Percentiles rank a stretch among this genome's conserved stretches.
phyloP scores from a whole-genome alignment of 2,113 vertebrate genomes.

The Xenopus laevis region DNA sequence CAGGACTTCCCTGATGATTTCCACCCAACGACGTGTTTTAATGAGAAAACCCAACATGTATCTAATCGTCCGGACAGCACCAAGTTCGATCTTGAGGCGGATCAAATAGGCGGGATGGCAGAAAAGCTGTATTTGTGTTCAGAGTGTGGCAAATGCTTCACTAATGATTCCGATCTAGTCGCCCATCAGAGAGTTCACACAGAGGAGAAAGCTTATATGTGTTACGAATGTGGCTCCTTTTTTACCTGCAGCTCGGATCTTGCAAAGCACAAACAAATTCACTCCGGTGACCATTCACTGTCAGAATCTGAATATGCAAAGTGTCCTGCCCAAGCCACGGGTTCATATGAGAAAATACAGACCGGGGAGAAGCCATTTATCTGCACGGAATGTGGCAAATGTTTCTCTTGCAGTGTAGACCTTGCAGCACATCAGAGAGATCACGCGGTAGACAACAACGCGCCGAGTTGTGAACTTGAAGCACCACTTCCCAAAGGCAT shows the following conservation, averaged over 20 bases:
- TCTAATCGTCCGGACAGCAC: too few relatives aligned
- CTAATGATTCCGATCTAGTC: not conserved
- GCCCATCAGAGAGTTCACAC: conserved; percentile 2
- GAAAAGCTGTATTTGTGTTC: not conserved
- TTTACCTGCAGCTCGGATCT: not conserved
- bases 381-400: conserved; percentile 8
- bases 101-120: not conserved
- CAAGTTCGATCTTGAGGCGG: not conserved
- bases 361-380: not conserved
- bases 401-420: not conserved
- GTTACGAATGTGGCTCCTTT: not conserved
- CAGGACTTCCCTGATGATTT: too few relatives aligned
- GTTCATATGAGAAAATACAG: not conserved
- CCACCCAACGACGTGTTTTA: not conserved
- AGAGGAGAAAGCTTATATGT: not conserved
- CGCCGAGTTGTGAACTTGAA: not conserved
- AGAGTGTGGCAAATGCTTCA: not conserved
- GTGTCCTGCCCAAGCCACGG: not conserved
- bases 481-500: not conserved
- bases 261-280: not conserved
- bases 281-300: not conserved
- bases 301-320: not conserved
- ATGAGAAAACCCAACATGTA: not conserved
- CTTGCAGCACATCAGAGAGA: conserved; percentile 49
- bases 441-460: conserved; percentile 49